Evolutionary conservation across 2,113 vertebrate genomes (phyloP).

Genomic region (Condylura cristata): DNA sequence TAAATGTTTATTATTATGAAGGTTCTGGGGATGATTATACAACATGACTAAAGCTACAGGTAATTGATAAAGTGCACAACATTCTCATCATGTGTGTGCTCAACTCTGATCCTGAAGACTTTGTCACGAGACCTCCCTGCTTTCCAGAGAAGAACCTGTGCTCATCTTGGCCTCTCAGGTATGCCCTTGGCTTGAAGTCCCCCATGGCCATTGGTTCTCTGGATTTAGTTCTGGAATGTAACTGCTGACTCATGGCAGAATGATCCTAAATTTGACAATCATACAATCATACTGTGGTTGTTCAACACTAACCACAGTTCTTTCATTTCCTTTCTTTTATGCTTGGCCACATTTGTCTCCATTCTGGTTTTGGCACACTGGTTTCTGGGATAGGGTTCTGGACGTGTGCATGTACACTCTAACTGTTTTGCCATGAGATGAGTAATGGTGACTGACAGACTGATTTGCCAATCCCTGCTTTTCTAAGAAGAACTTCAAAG

Average conservation of each 20-base stretch:
- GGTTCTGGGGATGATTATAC: neutral
- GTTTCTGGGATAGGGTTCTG: neutral
- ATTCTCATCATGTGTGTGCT: neutral
- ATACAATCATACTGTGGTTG: too few relatives aligned
- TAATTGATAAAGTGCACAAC: neutral
- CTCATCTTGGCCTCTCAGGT: neutral
- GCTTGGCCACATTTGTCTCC: conserved; percentile 17
- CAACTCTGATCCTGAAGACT: neutral
- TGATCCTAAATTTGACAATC: neutral
- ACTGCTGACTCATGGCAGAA: neutral
- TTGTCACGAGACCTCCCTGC: neutral
- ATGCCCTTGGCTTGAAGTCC: neutral
- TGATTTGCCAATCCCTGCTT: neutral
- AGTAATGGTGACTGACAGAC: neutral
- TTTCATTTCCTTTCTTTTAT: conserved; percentile 20
- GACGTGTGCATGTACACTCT: neutral
- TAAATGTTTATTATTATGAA: neutral
- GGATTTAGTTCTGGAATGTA: neutral
- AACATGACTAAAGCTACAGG: neutral
- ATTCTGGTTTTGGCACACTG: neutral
- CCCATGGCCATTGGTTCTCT: neutral
- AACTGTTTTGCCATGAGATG: neutral
- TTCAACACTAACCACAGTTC: neutral
- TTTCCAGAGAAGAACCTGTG: neutral
- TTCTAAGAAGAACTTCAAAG: neutral